Evolutionary conservation across 2,113 vertebrate genomes (phyloP).

Genomic region (Scolopax mira): DNA sequence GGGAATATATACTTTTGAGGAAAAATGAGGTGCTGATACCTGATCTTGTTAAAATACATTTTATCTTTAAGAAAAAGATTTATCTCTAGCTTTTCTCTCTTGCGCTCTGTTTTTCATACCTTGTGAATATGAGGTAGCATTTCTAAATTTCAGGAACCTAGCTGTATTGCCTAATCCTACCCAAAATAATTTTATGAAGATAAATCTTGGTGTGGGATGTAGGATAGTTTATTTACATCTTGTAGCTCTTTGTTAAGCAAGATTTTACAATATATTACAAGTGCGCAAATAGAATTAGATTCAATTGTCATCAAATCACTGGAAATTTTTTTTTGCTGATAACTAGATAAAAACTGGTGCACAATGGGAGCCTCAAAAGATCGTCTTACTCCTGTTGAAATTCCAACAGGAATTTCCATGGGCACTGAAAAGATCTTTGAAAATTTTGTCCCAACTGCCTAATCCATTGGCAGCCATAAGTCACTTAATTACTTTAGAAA

Average conservation of each 20-base stretch:
- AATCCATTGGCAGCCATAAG: not conserved
- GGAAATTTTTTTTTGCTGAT: not conserved
- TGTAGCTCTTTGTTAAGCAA: not conserved
- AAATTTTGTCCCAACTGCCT: not conserved
- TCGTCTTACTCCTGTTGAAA: not conserved
- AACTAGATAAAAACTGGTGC: not conserved
- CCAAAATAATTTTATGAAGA: not conserved
- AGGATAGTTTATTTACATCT: not conserved
- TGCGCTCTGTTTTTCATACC: not conserved
- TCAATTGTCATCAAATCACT: not conserved
- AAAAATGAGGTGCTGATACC: not conserved
- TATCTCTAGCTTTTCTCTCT: not conserved
- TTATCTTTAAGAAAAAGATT: not conserved
- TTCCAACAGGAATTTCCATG: not conserved
- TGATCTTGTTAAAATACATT: not conserved
- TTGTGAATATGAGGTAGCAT: not conserved
- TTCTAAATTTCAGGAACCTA: not conserved
- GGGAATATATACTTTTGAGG: not conserved
- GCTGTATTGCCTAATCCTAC: slow-evolving; percentile 7
- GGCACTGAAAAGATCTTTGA: not conserved
- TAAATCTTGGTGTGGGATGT: not conserved
- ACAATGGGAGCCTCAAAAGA: not conserved
- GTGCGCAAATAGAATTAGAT: not conserved
- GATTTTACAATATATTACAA: not conserved
- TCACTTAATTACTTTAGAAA: not conserved